These are phyloP conservation scores for Drosophila sordidula DNA, from an alignment of 2,888 invertebrate genomes.

Conservation along the genomic window DNA sequence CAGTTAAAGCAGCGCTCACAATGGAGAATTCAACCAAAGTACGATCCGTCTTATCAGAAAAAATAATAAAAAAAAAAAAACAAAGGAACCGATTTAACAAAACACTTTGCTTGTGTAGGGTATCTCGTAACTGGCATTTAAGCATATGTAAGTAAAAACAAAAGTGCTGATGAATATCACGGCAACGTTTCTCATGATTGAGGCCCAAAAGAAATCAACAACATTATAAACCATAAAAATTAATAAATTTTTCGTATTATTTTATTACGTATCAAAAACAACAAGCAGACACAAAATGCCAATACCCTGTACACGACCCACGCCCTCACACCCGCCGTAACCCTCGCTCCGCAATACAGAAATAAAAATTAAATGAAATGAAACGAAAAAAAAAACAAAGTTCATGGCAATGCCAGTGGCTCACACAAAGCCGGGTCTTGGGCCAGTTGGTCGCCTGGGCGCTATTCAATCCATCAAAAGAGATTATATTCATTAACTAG, in stretches of 20 bases:
- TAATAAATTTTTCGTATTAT: conserved; percentile 71
- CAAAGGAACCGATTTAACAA: conserved; percentile 4
- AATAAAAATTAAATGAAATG: conserved; percentile 47
- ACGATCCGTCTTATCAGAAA: too few relatives aligned
- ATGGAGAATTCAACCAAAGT: not conserved
- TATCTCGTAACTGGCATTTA: conserved; percentile 25
- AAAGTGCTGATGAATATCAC: conserved; percentile 45
- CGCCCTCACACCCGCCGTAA: not conserved
- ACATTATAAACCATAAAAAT: conserved; percentile 72
- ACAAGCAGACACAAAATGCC: conserved; percentile 50
- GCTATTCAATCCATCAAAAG: conserved; percentile 79
- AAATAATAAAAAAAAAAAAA: not conserved
- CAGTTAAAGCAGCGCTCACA: not conserved
- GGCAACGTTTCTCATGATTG: conserved; percentile 57
- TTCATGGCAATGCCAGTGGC: conserved; percentile 64
- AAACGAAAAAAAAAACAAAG: conserved; percentile 56
- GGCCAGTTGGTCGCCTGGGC: conserved; percentile 20
- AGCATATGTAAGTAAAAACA: conserved; percentile 29
- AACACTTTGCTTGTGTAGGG: conserved; percentile 32
- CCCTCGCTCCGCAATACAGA: conserved; percentile 19
- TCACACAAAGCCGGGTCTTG: conserved; percentile 47
- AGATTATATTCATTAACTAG: conserved; percentile 79
- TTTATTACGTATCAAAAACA: conserved; percentile 65
- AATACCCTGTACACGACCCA: conserved; percentile 16
- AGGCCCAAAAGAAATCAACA: conserved; percentile 61